Conservation (phyloP, 2,797 vertebrate species). For the Gadopsis bispinosus region DNA sequence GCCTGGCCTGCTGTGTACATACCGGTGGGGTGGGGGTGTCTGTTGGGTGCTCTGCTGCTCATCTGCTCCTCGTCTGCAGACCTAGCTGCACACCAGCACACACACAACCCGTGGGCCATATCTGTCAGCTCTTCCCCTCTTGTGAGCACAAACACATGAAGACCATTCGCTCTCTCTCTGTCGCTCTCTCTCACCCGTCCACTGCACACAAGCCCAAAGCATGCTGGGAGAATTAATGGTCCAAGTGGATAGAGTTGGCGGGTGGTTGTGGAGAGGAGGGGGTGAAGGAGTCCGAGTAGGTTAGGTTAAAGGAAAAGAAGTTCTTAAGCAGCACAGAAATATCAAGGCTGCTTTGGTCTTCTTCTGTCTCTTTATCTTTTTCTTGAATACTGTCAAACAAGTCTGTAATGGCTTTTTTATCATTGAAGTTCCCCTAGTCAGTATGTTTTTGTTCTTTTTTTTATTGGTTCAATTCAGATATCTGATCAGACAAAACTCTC, state of each 20-base stretch:
- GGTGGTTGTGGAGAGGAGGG: slow-evolving; percentile 40
- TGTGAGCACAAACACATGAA: slow-evolving; percentile 60
- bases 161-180: slow-evolving; percentile 37
- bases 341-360: slow-evolving; percentile 16
- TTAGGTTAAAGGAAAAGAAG: slow-evolving; percentile 48
- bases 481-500: slow-evolving; percentile 16
- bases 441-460: neutral
- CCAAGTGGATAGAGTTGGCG: slow-evolving; percentile 67
- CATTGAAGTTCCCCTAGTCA: neutral
- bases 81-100: slow-evolving; percentile 26
- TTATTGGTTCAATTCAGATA: neutral
- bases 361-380: neutral
- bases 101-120: slow-evolving; percentile 59
- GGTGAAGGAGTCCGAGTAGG: slow-evolving; percentile 20
- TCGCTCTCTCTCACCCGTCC: slow-evolving; percentile 51
- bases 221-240: slow-evolving; percentile 81
- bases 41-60: slow-evolving; percentile 31
- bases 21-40: slow-evolving; percentile 32
- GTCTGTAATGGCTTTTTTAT: neutral
- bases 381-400: slow-evolving; percentile 13
- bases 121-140: slow-evolving; percentile 62
- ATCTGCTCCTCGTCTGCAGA: slow-evolving; percentile 47
- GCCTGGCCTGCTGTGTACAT: slow-evolving; percentile 58
- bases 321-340: slow-evolving; percentile 9
- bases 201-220: slow-evolving; percentile 69